Base-by-base conservation (phyloP, 2,797 vertebrate species). In the Oreochromis mossambicus region DNA sequence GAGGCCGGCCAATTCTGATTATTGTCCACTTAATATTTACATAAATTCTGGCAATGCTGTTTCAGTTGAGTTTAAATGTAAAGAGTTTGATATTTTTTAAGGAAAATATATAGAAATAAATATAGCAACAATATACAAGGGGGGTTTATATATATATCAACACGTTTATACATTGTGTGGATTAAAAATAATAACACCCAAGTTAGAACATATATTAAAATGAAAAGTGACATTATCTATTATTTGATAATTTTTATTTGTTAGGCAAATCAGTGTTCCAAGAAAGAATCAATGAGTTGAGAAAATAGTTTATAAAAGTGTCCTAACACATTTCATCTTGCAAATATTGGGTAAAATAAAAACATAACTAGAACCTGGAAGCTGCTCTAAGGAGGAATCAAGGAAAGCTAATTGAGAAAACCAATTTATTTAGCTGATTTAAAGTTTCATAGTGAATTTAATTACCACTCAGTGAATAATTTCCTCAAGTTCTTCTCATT, bases 371-470 rank as follows among this genome's bases (percentile, higher is more conserved):
- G 32, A 88, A 83, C 55, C 80, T 32, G n/a, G 88, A 91, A 89
- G 81, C 78, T 41, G 81, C 58, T 83, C 82, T 76, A 81, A 88
- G 75, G 87, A 89, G 81, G 86, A 91, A 91, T 89, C 87, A 87
- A 90, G 86, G 75, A 77, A 91, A 86, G 81, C 86, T 94, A 94
- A 96, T 93, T 95, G 91, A 92, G 94, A 96, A 96, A 96, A 96
- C 91, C 94, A 92, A 96, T 96, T 96, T 95, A 96, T 96, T 95
- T 94, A 92, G 92, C 86, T 86, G 91, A 95, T 96, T 95, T 96
- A 96, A 96, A 96, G 95, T 95, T 96, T 95, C 75, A 86, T 86
- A 29, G 86, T 87, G 85, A 92, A 95, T 95, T 96, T 96, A 96
- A 96, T 96, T 95, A 95, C 90, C 80, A 86, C 91, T 93, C 91